Base-by-base conservation (phyloP, 2,113 vertebrate genomes). In the Etheostoma cragini region DNA sequence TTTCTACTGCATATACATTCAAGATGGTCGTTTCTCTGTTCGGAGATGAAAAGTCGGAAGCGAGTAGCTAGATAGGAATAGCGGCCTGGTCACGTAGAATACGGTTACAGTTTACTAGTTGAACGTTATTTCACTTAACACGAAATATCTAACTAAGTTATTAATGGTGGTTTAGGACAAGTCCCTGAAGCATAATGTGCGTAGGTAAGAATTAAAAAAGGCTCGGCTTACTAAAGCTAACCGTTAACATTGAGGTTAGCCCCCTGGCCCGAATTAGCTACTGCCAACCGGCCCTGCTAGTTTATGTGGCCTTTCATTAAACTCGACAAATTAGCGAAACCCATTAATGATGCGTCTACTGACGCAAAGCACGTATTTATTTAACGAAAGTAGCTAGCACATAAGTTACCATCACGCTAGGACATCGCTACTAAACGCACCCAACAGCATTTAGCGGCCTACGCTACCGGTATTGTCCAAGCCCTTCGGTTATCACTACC, bases 1-100 rank as follows among this genome's bases (percentile, higher is more conserved):
- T 95, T 92, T 95, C 70, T 92, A 64, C 60, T 54, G 42, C 81
- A 83, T 71, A 83, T 71, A n/a, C 65, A 86, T 83, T 82, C 86
- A 94, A 92, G 87, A 93, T 92, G 91, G 92, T 86, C 77, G 93
- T 53, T 83, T 15, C 49, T 38, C 56, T 52, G 5, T 10, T 35
- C 8, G 8, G 22, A 22, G 52, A 58, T 11, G 4, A 19, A 1
- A 5, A 61, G 63, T 56, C 33, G 3, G 46, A 68, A 49, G 56
- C 14, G 13, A 45, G 33, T n/a, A 52, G 30, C 30, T 30, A 30
- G 21, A 26, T 0, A 5, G 7, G 15, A 24, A 22, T 2, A 21
- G 13, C 12, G 15, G 19, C 30, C 14, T 2, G 10, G 2, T 19
- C 4, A 17, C 22, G 42, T 2, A n/a, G 13, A 45, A 42, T 22